Conservation (phyloP, 1,140 invertebrate species). For the Stenopsyche tienmushanensis region DNA sequence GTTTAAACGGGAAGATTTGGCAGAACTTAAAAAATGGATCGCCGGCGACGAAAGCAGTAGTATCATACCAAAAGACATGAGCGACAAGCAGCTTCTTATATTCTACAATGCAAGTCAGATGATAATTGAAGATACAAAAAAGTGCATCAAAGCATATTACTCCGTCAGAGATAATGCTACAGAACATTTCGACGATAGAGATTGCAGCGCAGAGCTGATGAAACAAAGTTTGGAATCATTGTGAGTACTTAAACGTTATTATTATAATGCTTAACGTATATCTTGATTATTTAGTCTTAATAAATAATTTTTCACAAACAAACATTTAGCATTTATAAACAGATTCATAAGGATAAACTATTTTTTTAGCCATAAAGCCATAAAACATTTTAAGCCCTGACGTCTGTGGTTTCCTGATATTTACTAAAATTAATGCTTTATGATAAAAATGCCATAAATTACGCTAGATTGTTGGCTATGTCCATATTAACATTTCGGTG, state of each 20-base stretch:
- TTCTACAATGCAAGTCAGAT: slow-evolving; percentile 63
- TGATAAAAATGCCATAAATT: no score
- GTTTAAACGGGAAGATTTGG: slow-evolving; percentile 32
- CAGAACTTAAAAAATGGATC: slow-evolving; percentile 26
- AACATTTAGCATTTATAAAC: no score
- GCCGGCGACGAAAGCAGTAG: slow-evolving; percentile 11
- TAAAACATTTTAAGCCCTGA: no score
- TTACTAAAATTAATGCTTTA: not conserved
- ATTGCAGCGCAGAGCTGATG: slow-evolving; percentile 46
- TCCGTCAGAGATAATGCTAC: slow-evolving; percentile 56
- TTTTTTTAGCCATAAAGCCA: no score
- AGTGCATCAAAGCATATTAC: slow-evolving; percentile 63
- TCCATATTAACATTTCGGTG: no score
- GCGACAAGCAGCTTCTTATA: slow-evolving; percentile 56
- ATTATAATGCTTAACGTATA: not conserved
- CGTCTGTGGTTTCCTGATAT: no score
- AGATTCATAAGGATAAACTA: no score
- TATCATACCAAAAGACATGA: slow-evolving; percentile 51
- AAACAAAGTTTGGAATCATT: slow-evolving; percentile 49
- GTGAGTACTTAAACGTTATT: slow-evolving; percentile 42
- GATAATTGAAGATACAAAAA: slow-evolving; percentile 56
- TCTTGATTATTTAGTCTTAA: not conserved
- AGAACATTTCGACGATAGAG: slow-evolving; percentile 60
- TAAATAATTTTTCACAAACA: no score
- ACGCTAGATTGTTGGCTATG: no score